phyloP scores from a whole-genome alignment of 2,888 invertebrate species.

The Synergus laeviventris region DNA sequence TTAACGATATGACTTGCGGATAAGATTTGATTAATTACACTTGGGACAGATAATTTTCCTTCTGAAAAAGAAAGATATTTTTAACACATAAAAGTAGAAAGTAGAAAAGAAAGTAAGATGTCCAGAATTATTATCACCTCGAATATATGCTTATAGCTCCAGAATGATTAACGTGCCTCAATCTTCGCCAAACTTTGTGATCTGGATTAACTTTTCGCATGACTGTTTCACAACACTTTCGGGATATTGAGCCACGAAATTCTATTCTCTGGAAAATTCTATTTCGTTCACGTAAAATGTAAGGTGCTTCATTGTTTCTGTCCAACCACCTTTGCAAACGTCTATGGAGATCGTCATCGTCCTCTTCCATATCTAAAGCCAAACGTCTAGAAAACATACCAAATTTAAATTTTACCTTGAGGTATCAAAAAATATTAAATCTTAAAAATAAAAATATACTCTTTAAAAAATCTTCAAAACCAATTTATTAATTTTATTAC shows the following conservation, averaged over 20 bases:
- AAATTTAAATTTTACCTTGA: not conserved
- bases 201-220: slow-evolving; percentile 61
- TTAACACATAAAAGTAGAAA: not conserved
- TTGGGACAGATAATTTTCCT: slow-evolving; percentile 56
- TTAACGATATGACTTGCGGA: not conserved
- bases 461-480: too few species aligned
- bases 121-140: not conserved
- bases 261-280: slow-evolving; percentile 72
- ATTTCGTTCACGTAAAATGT: slow-evolving; percentile 67
- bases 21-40: slow-evolving; percentile 44
- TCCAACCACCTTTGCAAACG: slow-evolving; percentile 75
- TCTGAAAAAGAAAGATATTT: slow-evolving; percentile 48
- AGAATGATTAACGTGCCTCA: slow-evolving; percentile 64
- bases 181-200: slow-evolving; percentile 66
- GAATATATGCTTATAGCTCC: slow-evolving; percentile 55
- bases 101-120: not conserved
- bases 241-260: slow-evolving; percentile 77
- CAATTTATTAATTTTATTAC: too few species aligned
- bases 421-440: slow-evolving; percentile 15
- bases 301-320: slow-evolving; percentile 39
- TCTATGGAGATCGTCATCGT: slow-evolving; percentile 77
- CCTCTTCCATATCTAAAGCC: slow-evolving; percentile 80
- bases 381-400: slow-evolving; percentile 71
- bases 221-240: slow-evolving; percentile 77
- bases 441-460: too few species aligned